Base-by-base conservation (phyloP, 2,113 vertebrate species). In the Halichoerus grypus region DNA sequence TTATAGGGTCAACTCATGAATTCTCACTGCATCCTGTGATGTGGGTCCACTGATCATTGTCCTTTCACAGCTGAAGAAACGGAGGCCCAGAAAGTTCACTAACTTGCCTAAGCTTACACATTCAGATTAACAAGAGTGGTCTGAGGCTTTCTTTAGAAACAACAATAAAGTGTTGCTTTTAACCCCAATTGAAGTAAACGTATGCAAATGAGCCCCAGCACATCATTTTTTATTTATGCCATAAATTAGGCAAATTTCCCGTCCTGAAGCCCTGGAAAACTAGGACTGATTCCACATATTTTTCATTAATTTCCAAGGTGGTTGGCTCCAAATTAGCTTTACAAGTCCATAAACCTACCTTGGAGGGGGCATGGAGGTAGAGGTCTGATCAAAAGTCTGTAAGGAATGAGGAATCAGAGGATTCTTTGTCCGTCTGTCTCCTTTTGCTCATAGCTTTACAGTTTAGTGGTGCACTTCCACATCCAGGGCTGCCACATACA, bases 161-260 rank as follows among this genome's bases (percentile, higher is more conserved):
- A 79, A 87, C 46, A 36, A 46, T 39, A 33, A 65, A 69, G 59
- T 59, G 93, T 91, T 72, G 95, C 79, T 84, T 95, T 88, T 90
- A 94, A 93, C 57, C 42, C 67, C n/a, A 61, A 57, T 1, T 31
- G 59, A 96, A 97, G 72, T 28, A 55, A 49, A 91, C 26, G n/a
- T 57, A 97, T 97, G 95, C 91, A 97, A 97, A 97, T 94, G 59
- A 80, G 26, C 49, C 31, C 72, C n/a, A 18, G 74, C 36, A 61
- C 65, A 95, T 92, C 79, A 85, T 96, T 92, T 97, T 95, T 96
- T 95, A 96, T 97, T 97, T 95, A 98, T 98, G 97, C 94, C 97
- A 97, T 98, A 97, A 97, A 97, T 97, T 97, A 98, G 84, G 98
- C 97, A 97, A 97, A 98, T 97, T 92, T 97, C 42, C 84, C 71